A percentile compares a stretch with the other conserved stretches of the same genome.
Evolutionary conservation across 2,888 invertebrate genomes (phyloP).

Genomic region (Trissolcus japonicus): DNA sequence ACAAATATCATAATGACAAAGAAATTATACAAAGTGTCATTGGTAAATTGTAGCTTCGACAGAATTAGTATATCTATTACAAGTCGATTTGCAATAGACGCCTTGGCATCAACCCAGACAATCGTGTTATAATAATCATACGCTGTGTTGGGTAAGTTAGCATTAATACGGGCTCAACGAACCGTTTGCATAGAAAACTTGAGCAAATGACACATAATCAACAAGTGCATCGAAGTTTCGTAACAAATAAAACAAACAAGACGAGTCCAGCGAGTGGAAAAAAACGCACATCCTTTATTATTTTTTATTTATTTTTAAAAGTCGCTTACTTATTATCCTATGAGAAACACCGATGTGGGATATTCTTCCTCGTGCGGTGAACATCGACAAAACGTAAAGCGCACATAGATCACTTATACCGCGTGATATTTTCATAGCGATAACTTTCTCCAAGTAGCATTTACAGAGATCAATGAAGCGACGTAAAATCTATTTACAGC

Average conservation of each 20-base stretch:
- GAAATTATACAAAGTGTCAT: not conserved
- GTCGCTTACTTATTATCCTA: not conserved
- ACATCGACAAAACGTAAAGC: conserved; percentile 41
- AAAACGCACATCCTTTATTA: not conserved
- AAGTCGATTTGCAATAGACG: conserved; percentile 53
- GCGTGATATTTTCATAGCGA: conserved; percentile 38
- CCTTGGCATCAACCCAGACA: conserved; percentile 57
- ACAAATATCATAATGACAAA: conserved; percentile 4
- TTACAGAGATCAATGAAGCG: conserved; percentile 54
- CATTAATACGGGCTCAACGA: conserved; percentile 36
- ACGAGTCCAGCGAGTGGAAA: not conserved
- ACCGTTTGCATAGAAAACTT: conserved; percentile 29
- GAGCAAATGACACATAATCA: conserved; percentile 8
- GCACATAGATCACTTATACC: conserved; percentile 45
- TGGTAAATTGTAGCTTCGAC: conserved; percentile 8
- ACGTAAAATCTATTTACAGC: conserved; percentile 45
- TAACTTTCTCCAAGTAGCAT: conserved; percentile 54
- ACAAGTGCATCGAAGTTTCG: conserved; percentile 21
- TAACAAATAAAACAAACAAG: not conserved
- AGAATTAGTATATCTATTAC: conserved; percentile 44
- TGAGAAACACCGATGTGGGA: conserved; percentile 5
- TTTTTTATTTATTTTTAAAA: no score
- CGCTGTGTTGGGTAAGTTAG: conserved; percentile 14
- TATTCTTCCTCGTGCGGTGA: conserved; percentile 37
- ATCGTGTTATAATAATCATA: conserved; percentile 39